A percentile compares a stretch with the other conserved stretches of the same genome.
phyloP scores from a whole-genome alignment of 2,797 vertebrate genomes.

The Anguilla marmorata region DNA sequence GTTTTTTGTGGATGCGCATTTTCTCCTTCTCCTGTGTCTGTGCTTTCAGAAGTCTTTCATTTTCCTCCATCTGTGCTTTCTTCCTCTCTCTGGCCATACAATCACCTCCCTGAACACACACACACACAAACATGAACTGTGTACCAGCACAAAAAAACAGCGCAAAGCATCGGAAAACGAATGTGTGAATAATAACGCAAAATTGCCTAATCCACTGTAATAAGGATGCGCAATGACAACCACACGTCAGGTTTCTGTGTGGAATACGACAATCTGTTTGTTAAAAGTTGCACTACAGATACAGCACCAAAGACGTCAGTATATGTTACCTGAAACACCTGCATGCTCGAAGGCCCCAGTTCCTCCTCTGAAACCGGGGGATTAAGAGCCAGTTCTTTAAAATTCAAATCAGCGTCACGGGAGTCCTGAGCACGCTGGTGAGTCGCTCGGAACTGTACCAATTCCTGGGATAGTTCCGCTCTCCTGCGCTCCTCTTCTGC shows the following conservation, averaged over 20 bases:
- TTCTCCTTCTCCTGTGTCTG: constrained; percentile 65
- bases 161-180: background rate
- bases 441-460: constrained; percentile 57
- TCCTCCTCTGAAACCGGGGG: constrained; percentile 53
- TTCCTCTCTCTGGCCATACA: constrained; percentile 51
- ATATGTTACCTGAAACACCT: constrained; percentile 65
- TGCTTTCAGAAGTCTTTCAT: constrained; percentile 54
- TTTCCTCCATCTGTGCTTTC: constrained; percentile 61
- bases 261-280: background rate
- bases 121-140: background rate
- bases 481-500: constrained; percentile 53
- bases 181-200: too few relatives aligned
- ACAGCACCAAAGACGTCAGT: background rate
- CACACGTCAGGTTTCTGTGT: background rate
- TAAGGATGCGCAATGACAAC: background rate
- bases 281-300: background rate
- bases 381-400: constrained; percentile 54
- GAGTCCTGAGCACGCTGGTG: constrained; percentile 63
- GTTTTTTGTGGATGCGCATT: constrained; percentile 50
- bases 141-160: background rate
- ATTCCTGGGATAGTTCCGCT: constrained; percentile 51
- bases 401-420: constrained; percentile 65
- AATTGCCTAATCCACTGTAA: background rate
- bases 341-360: constrained; percentile 73
- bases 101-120: constrained; percentile 63